phyloP scores from a whole-genome alignment of 2,113 vertebrate genomes.

The Hippocampus comes region DNA sequence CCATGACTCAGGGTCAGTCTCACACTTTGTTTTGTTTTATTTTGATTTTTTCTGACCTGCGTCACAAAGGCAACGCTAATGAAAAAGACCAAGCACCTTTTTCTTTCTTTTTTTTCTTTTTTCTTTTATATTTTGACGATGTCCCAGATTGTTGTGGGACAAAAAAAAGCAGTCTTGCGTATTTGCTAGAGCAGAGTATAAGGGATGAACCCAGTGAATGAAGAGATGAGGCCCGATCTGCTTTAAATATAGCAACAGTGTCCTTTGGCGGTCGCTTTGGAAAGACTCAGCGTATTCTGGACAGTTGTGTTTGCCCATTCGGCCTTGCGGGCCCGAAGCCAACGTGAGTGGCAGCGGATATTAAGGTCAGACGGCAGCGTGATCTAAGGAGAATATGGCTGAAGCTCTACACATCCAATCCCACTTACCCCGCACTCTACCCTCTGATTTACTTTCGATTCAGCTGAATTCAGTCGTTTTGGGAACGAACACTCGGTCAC shows the following conservation, averaged over 20 bases:
- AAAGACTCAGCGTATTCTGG: slow-evolving; percentile 57
- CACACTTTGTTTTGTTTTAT: slow-evolving; percentile 28
- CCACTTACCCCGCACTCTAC: slow-evolving; percentile 36
- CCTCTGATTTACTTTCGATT: slow-evolving; percentile 41
- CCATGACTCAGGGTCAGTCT: slow-evolving; percentile 49
- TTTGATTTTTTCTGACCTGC: background rate
- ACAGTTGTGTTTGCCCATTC: slow-evolving; percentile 46
- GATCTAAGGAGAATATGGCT: slow-evolving; percentile 51
- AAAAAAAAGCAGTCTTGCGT: background rate
- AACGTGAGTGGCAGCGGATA: slow-evolving; percentile 58
- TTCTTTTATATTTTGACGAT: background rate
- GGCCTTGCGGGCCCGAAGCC: slow-evolving; percentile 50
- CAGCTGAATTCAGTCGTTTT: slow-evolving; percentile 57
- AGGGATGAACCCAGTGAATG: slow-evolving; percentile 16
- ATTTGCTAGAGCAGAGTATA: background rate
- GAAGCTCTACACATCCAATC: slow-evolving; percentile 57
- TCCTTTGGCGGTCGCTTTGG: slow-evolving; percentile 29
- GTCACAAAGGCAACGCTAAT: background rate
- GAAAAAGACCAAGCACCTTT: background rate
- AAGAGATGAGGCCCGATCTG: slow-evolving; percentile 38
- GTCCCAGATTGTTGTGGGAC: background rate
- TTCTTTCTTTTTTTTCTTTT: background rate
- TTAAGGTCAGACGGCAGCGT: slow-evolving; percentile 61
- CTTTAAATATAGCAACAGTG: slow-evolving; percentile 25
- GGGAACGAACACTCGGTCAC: slow-evolving; percentile 29